phyloP scores from a whole-genome alignment of 2,113 vertebrate species.

The Alectura lathami region DNA sequence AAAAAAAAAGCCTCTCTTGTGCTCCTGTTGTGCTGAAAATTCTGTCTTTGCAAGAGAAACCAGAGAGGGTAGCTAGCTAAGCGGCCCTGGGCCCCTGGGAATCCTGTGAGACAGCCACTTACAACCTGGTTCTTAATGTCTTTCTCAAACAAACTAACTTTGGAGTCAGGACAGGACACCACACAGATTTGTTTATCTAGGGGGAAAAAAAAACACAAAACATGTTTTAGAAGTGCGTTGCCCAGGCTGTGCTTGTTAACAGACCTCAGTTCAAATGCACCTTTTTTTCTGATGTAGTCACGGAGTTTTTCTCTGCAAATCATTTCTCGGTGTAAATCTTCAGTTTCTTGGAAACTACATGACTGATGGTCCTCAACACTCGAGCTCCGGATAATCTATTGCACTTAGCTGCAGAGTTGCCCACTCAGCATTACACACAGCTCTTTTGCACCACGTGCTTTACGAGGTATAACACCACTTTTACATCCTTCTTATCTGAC shows the following conservation, averaged over 20 bases:
- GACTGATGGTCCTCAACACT: conserved; percentile 28
- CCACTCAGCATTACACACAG: conserved; percentile 34
- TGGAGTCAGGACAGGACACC: not conserved
- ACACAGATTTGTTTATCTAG: not conserved
- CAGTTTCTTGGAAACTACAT: conserved; percentile 55
- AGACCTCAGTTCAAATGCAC: not conserved
- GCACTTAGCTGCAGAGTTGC: conserved; percentile 39
- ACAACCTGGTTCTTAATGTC: not conserved
- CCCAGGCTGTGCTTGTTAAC: not conserved
- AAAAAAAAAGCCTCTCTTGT: not conserved
- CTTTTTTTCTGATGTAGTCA: not conserved
- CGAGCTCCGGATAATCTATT: not conserved
- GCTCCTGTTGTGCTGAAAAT: not conserved
- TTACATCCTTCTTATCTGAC: not conserved
- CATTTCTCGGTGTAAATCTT: conserved; percentile 24
- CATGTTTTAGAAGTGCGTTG: not conserved
- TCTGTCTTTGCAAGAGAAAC: not conserved
- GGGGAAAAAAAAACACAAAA: rapidly evolving
- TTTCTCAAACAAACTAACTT: not conserved
- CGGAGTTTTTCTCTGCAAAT: conserved; percentile 8
- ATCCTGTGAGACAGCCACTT: not conserved
- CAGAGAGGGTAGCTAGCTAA: not conserved
- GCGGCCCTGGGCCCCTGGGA: not conserved
- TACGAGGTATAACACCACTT: not conserved
- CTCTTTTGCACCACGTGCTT: conserved; percentile 38